Evolutionary conservation across 30 jellyfish, hydroid and myxozoan genomes (phyloP), one percentile per base, ranked within the genome.

Genomic region (Nemopilema nomurai): DNA sequence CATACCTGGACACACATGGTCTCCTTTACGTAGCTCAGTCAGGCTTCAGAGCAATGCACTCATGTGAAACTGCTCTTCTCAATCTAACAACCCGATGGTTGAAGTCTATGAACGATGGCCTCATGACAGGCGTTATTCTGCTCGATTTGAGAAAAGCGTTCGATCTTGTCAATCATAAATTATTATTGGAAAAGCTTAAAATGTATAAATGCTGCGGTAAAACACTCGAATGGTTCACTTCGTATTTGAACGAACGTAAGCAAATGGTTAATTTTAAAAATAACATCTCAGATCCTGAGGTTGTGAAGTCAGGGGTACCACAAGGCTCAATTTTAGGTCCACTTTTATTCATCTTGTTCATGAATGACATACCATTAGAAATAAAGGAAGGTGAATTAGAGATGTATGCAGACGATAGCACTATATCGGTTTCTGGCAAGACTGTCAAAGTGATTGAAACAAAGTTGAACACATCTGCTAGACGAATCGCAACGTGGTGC

Each of bases 311-410:
- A 82, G 91, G 90, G 90, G 90, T 81, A 30, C 90, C 90, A 81
- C 83, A 82, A 82, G 91, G 91, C 50, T 69, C 91, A 82, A 84
- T 71, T 71, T 84, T 72, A 84, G 92, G 92, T 79, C 92, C 92
- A 57, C 87, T 72, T n/a, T 74, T 84, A 32, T 72, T 84, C 68
- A 71, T 71, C 87, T 71, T 84, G 92, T 71, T 84, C 82, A 30
- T 72, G 87, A 84, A 84, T 74, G 81, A 84, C 82, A 72, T 27
- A 73, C 82, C 86, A 73, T 74, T 72, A 62, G 78, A 72, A 25
- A 84, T 52, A 62, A 32, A 65, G 66, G 82, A 73, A 72, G 81
- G 81, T 73, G 32, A 85, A 84, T 72, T 84, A 23, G 81, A 57
- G 74, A 84, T 84, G 81, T 72, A 84, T 51, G 87, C 87, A 17